Base-by-base conservation (phyloP, 2,888 invertebrate genomes). In the Metacarcinus magister region DNA sequence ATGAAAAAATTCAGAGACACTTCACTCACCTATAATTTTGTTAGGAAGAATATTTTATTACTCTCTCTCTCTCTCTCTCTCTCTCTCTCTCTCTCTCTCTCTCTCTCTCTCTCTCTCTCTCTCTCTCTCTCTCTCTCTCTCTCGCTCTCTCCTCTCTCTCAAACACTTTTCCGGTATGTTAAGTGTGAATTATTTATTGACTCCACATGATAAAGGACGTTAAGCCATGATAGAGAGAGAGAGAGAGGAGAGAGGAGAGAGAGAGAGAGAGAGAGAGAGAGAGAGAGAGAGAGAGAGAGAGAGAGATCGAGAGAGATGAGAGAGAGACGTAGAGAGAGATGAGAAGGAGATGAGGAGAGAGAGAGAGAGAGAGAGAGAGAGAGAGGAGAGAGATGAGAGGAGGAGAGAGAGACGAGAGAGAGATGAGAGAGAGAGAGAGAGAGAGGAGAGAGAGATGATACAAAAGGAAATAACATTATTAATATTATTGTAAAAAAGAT, bases 211-310 rank as follows among this genome's bases (percentile, higher is more conserved):
- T n/a, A n/a, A n/a, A n/a, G n/a, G n/a, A n/a, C n/a, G n/a, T n/a
- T n/a, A n/a, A n/a, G 54, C 7, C 67, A 23, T 13, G 67, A 67
- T 7, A 67, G 67, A 67, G 67, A 67, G 67, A 67, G 67, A 67
- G 67, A 67, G 67, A 67, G 67, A 67, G 67, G 16, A 19, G 16
- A 19, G 16, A 19, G 16, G 67, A 67, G 67, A 67, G 67, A 67
- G 67, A 67, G 67, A 67, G 67, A 67, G 67, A 67, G 67, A 67
- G 67, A 67, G 67, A 67, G 67, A 67, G 67, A 67, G 67, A 67
- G 67, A 67, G 67, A 67, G 67, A 67, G 67, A 67, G 67, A 67
- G 67, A 67, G 67, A 67, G 67, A 67, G 67, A 67, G 67, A 67
- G 67, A 67, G 67, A 67, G 67, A 67, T 7, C 5, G 67, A 67